A percentile compares a stretch with the other conserved stretches of the same genome.
Conservation (phyloP, 1,140 invertebrate genomes). For the Geopemphigus sp. region DNA sequence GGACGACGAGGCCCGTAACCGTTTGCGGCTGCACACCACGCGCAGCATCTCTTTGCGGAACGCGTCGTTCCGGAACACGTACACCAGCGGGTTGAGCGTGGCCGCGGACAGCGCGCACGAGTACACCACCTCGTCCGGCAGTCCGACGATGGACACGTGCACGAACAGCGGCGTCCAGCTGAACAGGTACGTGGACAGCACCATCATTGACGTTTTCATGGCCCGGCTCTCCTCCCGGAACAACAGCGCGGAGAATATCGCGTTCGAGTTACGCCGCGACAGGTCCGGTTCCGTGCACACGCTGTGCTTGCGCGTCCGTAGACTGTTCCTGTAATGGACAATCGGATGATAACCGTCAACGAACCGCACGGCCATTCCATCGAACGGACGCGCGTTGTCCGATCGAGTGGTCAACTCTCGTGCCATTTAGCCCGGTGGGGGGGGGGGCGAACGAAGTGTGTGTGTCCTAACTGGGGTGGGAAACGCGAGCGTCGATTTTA, state of each 20-base stretch:
- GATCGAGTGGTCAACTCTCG: no score
- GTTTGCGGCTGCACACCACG: conserved; percentile 54
- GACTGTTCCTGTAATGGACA: conserved; percentile 58
- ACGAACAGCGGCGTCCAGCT: conserved; percentile 62
- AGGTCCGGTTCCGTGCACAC: conserved; percentile 55
- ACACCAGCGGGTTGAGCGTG: conserved; percentile 60
- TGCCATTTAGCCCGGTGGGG: no score
- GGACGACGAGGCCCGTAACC: neutral
- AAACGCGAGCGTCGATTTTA: no score
- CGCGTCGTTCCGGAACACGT: conserved; percentile 60
- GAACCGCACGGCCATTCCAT: no score
- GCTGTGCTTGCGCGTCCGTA: conserved; percentile 61
- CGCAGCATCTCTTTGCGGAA: conserved; percentile 57
- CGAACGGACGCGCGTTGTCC: no score
- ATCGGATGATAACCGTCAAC: no score
- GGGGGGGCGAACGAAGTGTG: no score
- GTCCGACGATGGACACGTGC: conserved; percentile 46
- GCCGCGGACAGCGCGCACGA: conserved; percentile 52
- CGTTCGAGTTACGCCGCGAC: conserved; percentile 52
- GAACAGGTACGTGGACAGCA: conserved; percentile 60
- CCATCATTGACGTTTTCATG: conserved; percentile 61
- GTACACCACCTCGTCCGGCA: conserved; percentile 50
- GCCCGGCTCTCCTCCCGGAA: conserved; percentile 61
- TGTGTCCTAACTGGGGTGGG: no score
- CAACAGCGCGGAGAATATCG: conserved; percentile 55